Evolutionary conservation across 2,888 invertebrate genomes (phyloP).

Genomic region (Liopterus haemorrhoidalis): DNA sequence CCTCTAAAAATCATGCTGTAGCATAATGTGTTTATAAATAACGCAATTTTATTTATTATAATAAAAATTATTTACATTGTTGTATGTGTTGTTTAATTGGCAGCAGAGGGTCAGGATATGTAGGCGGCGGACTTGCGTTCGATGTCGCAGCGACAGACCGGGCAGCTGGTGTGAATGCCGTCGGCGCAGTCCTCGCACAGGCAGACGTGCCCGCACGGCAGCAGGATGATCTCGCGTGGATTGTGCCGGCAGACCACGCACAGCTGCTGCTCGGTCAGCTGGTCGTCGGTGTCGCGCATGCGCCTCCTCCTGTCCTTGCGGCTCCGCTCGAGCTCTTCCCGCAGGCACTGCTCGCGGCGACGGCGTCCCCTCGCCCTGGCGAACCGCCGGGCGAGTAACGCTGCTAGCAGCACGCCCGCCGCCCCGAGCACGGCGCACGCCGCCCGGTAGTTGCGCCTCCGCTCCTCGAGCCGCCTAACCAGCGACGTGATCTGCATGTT

Average conservation of each 20-base stretch:
- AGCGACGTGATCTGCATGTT: slow-evolving; percentile 71
- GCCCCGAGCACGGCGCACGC: slow-evolving; percentile 52
- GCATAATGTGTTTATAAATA: too few relatives aligned
- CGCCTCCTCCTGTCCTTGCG: slow-evolving; percentile 63
- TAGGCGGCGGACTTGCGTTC: slow-evolving; percentile 68
- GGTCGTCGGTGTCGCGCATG: slow-evolving; percentile 56
- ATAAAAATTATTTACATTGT: too few relatives aligned
- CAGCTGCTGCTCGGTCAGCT: slow-evolving; percentile 58
- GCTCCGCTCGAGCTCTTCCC: slow-evolving; percentile 58
- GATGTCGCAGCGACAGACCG: slow-evolving; percentile 70
- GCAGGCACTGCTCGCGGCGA: slow-evolving; percentile 53
- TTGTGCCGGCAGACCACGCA: slow-evolving; percentile 84
- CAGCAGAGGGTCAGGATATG: slow-evolving; percentile 49
- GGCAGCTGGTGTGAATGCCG: slow-evolving; percentile 65
- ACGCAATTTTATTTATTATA: too few relatives aligned
- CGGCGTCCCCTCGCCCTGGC: slow-evolving; percentile 49
- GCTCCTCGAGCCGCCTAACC: slow-evolving; percentile 64
- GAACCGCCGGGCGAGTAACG: slow-evolving; percentile 48
- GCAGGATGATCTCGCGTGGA: slow-evolving; percentile 77
- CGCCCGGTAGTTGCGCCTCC: slow-evolving; percentile 65
- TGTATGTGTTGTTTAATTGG: too few relatives aligned
- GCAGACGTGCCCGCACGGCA: slow-evolving; percentile 88
- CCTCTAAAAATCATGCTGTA: too few relatives aligned
- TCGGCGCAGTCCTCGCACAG: slow-evolving; percentile 78
- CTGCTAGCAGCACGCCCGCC: slow-evolving; percentile 50